Evolutionary conservation across 1,140 invertebrate species (phyloP).

Genomic region (Drosophila fuyamai): DNA sequence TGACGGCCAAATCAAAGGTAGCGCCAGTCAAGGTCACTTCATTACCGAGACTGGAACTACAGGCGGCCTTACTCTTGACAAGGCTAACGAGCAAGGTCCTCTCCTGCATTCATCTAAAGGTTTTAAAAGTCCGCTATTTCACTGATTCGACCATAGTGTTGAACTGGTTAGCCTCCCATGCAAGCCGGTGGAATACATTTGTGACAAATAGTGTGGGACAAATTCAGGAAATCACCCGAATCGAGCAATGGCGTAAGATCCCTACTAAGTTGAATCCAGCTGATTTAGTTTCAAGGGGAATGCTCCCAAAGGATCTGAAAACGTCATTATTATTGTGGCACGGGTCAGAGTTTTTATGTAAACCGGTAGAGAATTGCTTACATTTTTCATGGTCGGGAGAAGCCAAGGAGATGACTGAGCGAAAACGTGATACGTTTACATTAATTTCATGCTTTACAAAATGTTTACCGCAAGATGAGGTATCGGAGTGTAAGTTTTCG

Average conservation of each 20-base stretch:
- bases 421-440: neutral
- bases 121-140: neutral
- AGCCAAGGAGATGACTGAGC: neutral
- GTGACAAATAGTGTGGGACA: neutral
- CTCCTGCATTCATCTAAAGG: neutral
- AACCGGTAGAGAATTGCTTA: neutral
- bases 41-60: neutral
- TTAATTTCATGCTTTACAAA: neutral
- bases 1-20: neutral
- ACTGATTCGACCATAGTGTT: neutral
- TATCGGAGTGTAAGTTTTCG: neutral
- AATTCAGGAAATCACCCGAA: neutral
- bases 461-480: neutral
- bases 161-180: neutral
- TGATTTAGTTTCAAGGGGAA: conserved; percentile 4
- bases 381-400: neutral
- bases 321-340: conserved; percentile 13
- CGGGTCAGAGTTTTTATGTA: conserved; percentile 10
- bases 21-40: neutral
- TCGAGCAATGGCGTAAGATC: conserved; percentile 1
- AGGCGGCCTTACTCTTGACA: neutral
- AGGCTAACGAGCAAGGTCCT: neutral
- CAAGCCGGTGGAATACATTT: neutral
- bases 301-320: conserved; percentile 8
- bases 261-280: conserved; percentile 12